Percentiles rank a stretch among this genome's conserved stretches.
Evolutionary conservation across 2,797 vertebrate genomes (phyloP).

Genomic region (Pithecia hirsuta): DNA sequence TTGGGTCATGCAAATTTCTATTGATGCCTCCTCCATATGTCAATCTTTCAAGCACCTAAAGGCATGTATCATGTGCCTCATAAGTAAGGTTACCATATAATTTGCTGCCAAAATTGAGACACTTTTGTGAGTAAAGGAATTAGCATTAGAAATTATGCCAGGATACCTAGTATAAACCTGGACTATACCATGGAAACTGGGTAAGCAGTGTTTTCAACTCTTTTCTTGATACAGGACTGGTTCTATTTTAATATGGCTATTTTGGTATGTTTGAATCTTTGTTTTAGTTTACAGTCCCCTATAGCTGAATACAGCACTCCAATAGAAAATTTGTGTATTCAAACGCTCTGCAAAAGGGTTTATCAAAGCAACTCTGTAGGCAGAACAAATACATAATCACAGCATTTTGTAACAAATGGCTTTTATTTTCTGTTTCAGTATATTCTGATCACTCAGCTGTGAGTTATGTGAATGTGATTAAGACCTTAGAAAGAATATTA

Average conservation of each 20-base stretch:
- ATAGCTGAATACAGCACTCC: background rate
- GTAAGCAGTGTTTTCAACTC: background rate
- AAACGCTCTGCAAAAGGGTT: background rate
- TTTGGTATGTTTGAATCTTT: background rate
- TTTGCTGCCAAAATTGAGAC: background rate
- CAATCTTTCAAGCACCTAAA: background rate
- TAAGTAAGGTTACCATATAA: background rate
- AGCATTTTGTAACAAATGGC: constrained; percentile 1
- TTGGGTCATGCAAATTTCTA: background rate
- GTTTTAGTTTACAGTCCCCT: background rate
- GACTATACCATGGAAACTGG: background rate
- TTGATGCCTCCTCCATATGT: background rate
- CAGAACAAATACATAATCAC: constrained; percentile 41
- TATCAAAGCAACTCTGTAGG: background rate
- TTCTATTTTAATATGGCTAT: background rate
- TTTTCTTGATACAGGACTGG: background rate
- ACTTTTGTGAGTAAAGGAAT: background rate
- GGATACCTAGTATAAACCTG: background rate
- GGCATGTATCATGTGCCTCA: background rate
- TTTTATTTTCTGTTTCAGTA: background rate
- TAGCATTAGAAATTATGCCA: background rate
- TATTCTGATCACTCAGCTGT: constrained; percentile 20
- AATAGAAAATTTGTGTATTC: background rate
- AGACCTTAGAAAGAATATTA: background rate
- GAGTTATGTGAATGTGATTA: background rate